Evolutionary conservation across 23 tunicate species (phyloP).

Genomic region (Pegea sp.): DNA sequence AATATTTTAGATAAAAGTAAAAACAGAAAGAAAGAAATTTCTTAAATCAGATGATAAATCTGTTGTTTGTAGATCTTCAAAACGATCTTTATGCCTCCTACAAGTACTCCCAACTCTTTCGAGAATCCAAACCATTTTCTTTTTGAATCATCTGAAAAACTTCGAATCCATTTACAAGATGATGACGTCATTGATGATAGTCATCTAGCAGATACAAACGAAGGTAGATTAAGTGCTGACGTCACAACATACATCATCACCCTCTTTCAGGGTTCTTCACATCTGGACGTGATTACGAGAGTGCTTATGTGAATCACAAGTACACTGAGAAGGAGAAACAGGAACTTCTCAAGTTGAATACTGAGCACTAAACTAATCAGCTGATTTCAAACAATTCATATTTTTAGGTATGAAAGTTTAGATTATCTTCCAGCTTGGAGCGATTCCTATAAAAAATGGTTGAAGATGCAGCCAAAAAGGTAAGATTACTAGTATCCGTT

Average conservation of each 20-base stretch:
- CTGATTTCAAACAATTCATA: not conserved
- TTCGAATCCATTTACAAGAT: slow-evolving; percentile 18
- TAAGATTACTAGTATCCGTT: not conserved
- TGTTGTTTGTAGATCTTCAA: no score
- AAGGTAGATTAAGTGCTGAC: not conserved
- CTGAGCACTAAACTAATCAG: not conserved
- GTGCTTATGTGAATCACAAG: slow-evolving; percentile 81
- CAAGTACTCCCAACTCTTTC: no score
- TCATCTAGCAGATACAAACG: slow-evolving; percentile 21
- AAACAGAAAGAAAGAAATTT: no score
- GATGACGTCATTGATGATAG: slow-evolving; percentile 35
- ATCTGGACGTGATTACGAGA: slow-evolving; percentile 77
- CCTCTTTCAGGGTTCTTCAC: slow-evolving; percentile 52
- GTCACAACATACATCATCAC: not conserved
- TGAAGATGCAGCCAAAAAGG: slow-evolving; percentile 75
- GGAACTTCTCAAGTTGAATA: slow-evolving; percentile 46
- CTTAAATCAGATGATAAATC: no score
- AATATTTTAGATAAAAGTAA: no score
- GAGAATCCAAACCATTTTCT: no score
- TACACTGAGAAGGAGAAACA: slow-evolving; percentile 86
- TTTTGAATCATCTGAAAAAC: no score
- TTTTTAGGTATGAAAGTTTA: slow-evolving; percentile 61
- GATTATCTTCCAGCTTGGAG: slow-evolving; percentile 98
- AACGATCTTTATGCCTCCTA: no score
- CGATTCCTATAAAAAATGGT: slow-evolving; percentile 62